Evolutionary conservation across 2,113 vertebrate genomes (phyloP), one percentile per base, ranked within the genome.

Genomic region (Butastur rufipennis): DNA sequence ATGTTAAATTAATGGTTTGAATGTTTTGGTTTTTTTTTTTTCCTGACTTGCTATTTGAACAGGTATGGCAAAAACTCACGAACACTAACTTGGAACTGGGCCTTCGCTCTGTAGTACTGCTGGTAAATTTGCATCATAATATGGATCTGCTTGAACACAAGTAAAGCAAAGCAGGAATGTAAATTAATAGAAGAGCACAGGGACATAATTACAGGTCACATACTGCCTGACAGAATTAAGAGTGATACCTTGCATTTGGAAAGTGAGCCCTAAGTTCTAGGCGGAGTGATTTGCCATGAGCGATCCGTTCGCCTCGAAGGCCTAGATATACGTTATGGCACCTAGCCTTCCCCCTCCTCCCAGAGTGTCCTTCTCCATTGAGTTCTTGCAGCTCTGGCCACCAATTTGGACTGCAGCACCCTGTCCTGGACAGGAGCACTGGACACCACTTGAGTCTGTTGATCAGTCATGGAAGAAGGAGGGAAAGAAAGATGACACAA

Each of bases 191-290:
- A 91, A 79, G 21, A 79, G 48, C 78, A 59, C 1, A 81, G 42
- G 36, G 56, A 77, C 23, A 43, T 93, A 95, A 94, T 93, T 94
- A 93, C 72, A 94, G 83, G 88, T 82, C 75, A 38, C 50, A 48
- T 16, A n/a, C 21, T 56, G 71, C 66, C 74, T 88, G 86, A 11
- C 36, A 70, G 79, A 92, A 74, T 26, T 84, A 42, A 42, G 0
- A 79, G 71, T 75, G 62, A 42, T 38, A n/a, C 45, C 65, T 78
- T 45, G 55, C 61, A 16, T 9, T 62, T 48, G 42, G 62, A 48
- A 88, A 77, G 48, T 2, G 20, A 87, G 65, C 38, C 23, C 66
- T 58, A 1, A 27, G 50, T 26, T 70, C 71, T 61, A 42, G 31
- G 19, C 52, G 62, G 32, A 43, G 58, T 7, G 59, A 70, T 31